Evolutionary conservation across 2,888 invertebrate species (phyloP), one percentile per base, ranked within the genome.

Genomic region (Halictus ligatus): DNA sequence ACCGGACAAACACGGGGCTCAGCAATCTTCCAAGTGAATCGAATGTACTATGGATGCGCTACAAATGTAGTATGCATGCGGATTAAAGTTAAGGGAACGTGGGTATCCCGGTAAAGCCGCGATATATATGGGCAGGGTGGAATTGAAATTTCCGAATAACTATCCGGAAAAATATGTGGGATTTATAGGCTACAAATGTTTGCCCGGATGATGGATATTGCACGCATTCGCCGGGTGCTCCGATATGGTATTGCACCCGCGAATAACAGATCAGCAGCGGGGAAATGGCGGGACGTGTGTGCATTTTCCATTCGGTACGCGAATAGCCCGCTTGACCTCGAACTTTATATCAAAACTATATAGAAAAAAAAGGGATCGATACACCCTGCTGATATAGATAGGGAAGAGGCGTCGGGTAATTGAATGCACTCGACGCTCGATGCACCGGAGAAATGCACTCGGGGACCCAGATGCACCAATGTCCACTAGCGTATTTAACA

Each of bases 241-340:
- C 40, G 75, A 50, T 15, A 75, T 40, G 64, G 77, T 82, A 78
- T 82, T 74, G 50, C 58, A 4, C 35, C 69, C 58, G 15, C 74
- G 72, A 78, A 82, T 82, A 78, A 84, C 50, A 58, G 78, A 82
- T 78, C 60, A 77, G 60, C 60, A 77, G 40, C 67, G 67, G 25
- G 46, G 50, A 35, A 78, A 58, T 75, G 67, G 25, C 25, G 76
- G 10, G 80, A 72, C 50, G 46, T 29, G 75, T 21, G 64, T 18
- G 69, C 77, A 58, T 58, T 79, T 73, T 73, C 60, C 60, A 80
- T 87, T 85, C 77, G 71, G 25, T 64, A 54, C 69, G 25, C 71
- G 75, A 60, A 69, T 64, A 64, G 43, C 46, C 15, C 84, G 76
- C 48, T 74, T 74, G 86, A 86, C 81, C 84, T 78, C 81, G 84